Base-by-base conservation (phyloP, 2,888 invertebrate genomes). In the Scelioninae gen. 1 region DNA sequence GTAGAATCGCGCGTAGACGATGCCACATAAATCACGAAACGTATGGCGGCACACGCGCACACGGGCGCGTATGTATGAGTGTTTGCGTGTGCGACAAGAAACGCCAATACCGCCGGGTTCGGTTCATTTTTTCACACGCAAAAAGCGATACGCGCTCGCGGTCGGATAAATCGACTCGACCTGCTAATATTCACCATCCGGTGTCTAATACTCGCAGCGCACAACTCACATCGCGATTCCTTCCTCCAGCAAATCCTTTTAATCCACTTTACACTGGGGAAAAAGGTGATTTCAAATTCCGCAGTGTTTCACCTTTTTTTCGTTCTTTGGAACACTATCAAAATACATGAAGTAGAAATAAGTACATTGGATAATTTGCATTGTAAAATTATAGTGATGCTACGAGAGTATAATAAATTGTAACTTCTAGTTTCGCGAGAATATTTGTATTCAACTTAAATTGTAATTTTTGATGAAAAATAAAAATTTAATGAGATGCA, bases 21-120 rank as follows among this genome's bases (percentile, higher is more conserved):
- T 62, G 76, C 45, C 56, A 38, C 79, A 79, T 79, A 63, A 79
- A 79, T 79, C 71, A 72, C 72, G 66, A 53, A 10, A 45, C 62
- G 60, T 72, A 72, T 40, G 34, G 32, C n/a, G 47, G 23, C 38
- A 31, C 31, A 43, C 47, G 47, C 43, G 68, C 32, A 13, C 40
- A n/a, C 32, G 8, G 4, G 38, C 32, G 10, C 32, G 23, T 32
- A 40, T 58, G 40, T 34, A 40, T 53, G 69, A n/a, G n/a, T n/a
- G n/a, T n/a, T n/a, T 43, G 32, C 11, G 51, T n/a, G 32, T 40
- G 56, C 56, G 45, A 31, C 53, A 32, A 45, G 16, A 55, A 68
- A 45, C 56, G 58, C 56, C 69, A 69, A 45, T 51, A 43, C 13
- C 16, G 53, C 29, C 63, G 16, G 11, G 29, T 16, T 38, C n/a